Conservation (phyloP, 1,140 invertebrate species). For the Drosophila ficusphila region DNA sequence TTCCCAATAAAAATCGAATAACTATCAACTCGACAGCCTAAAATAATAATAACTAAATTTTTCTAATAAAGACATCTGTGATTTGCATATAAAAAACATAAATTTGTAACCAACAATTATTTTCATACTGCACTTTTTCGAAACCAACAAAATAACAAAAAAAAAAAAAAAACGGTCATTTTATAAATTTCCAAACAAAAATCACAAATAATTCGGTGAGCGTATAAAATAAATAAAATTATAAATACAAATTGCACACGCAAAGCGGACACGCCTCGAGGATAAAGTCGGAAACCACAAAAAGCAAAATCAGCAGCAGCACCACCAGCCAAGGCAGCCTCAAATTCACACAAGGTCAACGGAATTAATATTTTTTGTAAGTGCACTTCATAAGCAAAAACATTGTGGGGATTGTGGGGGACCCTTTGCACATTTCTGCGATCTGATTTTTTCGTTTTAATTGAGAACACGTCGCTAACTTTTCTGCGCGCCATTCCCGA, state of each 20-base stretch:
- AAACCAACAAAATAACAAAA: constrained; percentile 27
- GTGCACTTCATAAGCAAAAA: constrained; percentile 27
- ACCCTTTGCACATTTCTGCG: constrained; percentile 12
- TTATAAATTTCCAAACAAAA: constrained; percentile 46
- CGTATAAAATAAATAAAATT: constrained; percentile 41
- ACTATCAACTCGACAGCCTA: constrained; percentile 25
- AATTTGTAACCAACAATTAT: constrained; percentile 64
- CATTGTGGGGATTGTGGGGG: constrained; percentile 17
- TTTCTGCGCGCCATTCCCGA: constrained; percentile 13
- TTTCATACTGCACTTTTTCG: constrained; percentile 75
- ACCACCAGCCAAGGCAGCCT: constrained; percentile 45
- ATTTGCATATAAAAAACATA: constrained; percentile 57
- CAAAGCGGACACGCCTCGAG: constrained; percentile 42
- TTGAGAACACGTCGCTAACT: constrained; percentile 26
- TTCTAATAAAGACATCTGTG: constrained; percentile 72
- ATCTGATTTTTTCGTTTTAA: constrained; percentile 28
- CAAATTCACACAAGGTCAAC: constrained; percentile 79
- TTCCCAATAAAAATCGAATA: constrained; percentile 3
- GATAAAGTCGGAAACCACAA: constrained; percentile 40
- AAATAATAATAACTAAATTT: constrained; percentile 37
- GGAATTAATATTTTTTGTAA: constrained; percentile 83
- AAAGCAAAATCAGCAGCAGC: constrained; percentile 22
- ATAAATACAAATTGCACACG: constrained; percentile 38
- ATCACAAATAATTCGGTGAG: constrained; percentile 23
- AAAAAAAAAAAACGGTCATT: constrained; percentile 38